phyloP scores from a whole-genome alignment of 2,888 invertebrate genomes.

The Rhodophaea formosa region DNA sequence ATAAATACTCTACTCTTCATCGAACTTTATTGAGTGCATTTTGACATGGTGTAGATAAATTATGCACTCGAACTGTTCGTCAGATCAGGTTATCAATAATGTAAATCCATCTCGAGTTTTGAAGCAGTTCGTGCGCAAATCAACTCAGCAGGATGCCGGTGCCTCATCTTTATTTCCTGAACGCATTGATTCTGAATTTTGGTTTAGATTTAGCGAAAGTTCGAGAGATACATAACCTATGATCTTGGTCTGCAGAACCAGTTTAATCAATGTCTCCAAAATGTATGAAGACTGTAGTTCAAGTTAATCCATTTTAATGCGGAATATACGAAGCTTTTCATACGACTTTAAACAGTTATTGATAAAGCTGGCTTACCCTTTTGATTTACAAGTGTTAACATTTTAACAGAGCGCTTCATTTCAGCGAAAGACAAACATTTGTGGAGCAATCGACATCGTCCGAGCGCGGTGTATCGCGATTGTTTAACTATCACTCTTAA shows the following conservation, averaged over 20 bases:
- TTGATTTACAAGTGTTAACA: slow-evolving; percentile 4
- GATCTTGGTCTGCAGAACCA: too few species aligned
- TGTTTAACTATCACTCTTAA: slow-evolving; percentile 24
- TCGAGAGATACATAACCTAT: too few species aligned
- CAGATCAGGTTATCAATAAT: background rate
- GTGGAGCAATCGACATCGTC: background rate
- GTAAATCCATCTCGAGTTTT: background rate
- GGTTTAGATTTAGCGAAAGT: too few species aligned
- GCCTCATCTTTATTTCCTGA: too few species aligned
- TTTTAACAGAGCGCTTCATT: slow-evolving; percentile 1
- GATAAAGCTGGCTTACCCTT: background rate
- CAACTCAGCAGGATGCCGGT: too few species aligned
- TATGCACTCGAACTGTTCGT: background rate
- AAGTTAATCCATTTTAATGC: too few species aligned
- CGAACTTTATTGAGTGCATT: background rate
- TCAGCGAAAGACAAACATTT: slow-evolving; percentile 5
- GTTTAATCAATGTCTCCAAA: too few species aligned
- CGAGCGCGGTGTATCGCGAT: slow-evolving; percentile 10
- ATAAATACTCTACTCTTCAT: background rate
- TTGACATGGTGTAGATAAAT: background rate
- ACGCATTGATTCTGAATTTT: too few species aligned
- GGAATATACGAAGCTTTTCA: too few species aligned
- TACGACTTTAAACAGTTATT: too few species aligned
- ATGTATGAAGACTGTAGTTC: too few species aligned
- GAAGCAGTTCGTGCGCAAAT: background rate